Evolutionary conservation across 2,888 invertebrate genomes (phyloP).

Genomic region (Lasiommata megera): DNA sequence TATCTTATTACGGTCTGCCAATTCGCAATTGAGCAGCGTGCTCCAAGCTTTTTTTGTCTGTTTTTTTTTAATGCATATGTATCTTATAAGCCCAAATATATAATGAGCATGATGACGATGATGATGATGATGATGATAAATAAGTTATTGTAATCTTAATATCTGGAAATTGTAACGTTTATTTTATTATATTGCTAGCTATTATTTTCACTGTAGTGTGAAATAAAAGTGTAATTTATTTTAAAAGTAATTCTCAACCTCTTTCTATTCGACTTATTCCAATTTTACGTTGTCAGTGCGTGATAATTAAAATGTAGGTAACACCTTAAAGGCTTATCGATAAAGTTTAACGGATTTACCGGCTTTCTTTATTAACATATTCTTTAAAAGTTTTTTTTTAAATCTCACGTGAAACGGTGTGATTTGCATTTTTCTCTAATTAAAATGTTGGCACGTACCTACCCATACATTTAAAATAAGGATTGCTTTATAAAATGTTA

Average conservation of each 20-base stretch:
- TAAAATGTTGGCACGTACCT: slow-evolving; percentile 18
- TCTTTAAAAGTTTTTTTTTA: slow-evolving; percentile 17
- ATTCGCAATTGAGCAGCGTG: no score
- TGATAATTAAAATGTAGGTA: neutral
- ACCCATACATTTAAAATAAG: slow-evolving; percentile 21
- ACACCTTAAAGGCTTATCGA: slow-evolving; percentile 12
- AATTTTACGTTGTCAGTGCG: neutral
- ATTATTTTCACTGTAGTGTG: no score
- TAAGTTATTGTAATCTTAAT: no score
- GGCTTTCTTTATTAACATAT: slow-evolving; percentile 19
- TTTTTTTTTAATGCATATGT: no score
- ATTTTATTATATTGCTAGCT: no score
- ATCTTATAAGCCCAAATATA: no score
- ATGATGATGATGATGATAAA: no score
- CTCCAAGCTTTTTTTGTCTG: no score
- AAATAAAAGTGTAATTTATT: no score
- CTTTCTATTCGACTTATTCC: neutral
- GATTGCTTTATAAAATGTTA: slow-evolving; percentile 28
- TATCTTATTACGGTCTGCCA: no score
- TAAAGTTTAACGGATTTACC: slow-evolving; percentile 15
- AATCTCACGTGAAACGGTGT: slow-evolving; percentile 14
- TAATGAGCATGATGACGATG: no score
- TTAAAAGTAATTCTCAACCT: neutral
- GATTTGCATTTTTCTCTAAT: slow-evolving; percentile 30
- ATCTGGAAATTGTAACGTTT: no score